Evolutionary conservation across 1,140 invertebrate genomes (phyloP).

Genomic region (Apis mellifera): Amel_HAv3.1 CM009946.2:1243001-1243500

Average conservation of each 20-base stretch:
- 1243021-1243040: conserved; percentile 69
- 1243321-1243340: not conserved
- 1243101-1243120: conserved; percentile 67
- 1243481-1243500: conserved; percentile 62
- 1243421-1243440: conserved; percentile 64
- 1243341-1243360: not conserved
- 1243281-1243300: conserved; percentile 74
- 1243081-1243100: not conserved
- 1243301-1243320: not conserved
- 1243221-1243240: conserved; percentile 49
- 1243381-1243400: conserved; percentile 72
- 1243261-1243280: conserved; percentile 80
- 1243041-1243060: not conserved
- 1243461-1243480: conserved; percentile 62
- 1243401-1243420: conserved; percentile 55
- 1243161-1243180: conserved; percentile 69
- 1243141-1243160: conserved; percentile 77
- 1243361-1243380: conserved; percentile 68
- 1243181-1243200: conserved; percentile 71
- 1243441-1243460: conserved; percentile 68
- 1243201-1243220: conserved; percentile 70
- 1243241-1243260: conserved; percentile 78
- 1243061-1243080: not conserved
- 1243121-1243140: conserved; percentile 72
- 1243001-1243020: conserved; percentile 74